phyloP scores from a whole-genome alignment of 2,797 vertebrate species.

The Neomorphus geoffroyi region DNA sequence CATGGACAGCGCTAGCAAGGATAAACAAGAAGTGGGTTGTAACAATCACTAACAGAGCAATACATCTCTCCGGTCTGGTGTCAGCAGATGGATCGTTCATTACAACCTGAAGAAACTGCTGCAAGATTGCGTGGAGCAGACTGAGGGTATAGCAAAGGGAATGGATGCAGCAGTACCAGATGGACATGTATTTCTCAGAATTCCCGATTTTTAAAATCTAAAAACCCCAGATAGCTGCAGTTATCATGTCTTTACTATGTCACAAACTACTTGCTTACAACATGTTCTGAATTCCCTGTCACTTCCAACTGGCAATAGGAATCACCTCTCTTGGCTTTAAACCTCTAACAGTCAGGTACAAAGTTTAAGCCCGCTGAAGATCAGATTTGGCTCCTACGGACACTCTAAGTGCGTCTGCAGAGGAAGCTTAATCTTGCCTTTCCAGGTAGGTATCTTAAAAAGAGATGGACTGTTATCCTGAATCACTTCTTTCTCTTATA shows the following conservation, averaged over 20 bases:
- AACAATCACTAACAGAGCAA: neutral
- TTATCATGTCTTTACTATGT: neutral
- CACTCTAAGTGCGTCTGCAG: neutral
- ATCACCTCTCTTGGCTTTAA: neutral
- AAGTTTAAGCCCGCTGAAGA: neutral
- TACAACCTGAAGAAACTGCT: neutral
- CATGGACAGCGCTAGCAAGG: fast-evolving
- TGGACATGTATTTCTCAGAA: neutral
- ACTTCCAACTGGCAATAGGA: neutral
- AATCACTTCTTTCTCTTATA: neutral
- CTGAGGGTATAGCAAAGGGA: neutral
- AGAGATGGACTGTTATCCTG: neutral
- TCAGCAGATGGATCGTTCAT: neutral
- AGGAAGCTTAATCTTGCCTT: neutral
- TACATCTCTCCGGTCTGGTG: neutral
- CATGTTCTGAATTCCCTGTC: neutral
- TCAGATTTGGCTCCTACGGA: neutral
- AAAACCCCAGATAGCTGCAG: neutral
- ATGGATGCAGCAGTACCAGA: neutral
- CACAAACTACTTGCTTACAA: neutral
- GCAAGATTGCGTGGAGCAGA: neutral
- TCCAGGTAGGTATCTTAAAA: neutral
- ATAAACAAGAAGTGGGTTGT: neutral
- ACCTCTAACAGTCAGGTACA: neutral
- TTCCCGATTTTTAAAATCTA: neutral